These are phyloP conservation scores for Sipunculus nudus DNA, from an alignment of 2,888 invertebrate genomes.

Conservation along the genomic window DNA sequence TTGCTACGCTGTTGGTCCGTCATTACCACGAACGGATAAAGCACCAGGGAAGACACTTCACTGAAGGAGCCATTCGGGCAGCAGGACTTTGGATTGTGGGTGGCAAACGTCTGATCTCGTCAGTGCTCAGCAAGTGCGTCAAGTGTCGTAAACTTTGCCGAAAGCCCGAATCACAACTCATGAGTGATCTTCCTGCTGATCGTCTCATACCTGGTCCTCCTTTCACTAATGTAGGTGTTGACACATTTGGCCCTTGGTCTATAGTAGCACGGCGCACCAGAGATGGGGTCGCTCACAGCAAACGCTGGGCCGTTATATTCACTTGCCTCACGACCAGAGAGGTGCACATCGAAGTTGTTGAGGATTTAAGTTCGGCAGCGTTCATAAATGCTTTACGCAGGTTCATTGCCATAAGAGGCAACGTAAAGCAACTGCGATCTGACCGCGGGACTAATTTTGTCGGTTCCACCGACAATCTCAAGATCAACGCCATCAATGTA, in stretches of 20 bases:
- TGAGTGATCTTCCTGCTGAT: conserved; percentile 1
- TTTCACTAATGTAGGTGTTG: neutral
- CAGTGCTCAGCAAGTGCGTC: too few relatives aligned
- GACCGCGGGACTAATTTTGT: conserved; percentile 6
- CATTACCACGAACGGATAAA: too few relatives aligned
- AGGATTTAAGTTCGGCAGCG: neutral
- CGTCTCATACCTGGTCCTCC: neutral
- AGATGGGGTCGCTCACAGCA: neutral
- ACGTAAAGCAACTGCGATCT: neutral
- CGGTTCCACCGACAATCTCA: neutral
- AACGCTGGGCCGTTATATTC: neutral
- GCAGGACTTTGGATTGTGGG: too few relatives aligned
- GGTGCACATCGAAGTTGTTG: conserved; percentile 4
- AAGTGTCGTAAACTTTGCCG: too few relatives aligned
- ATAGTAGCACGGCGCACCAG: too few relatives aligned
- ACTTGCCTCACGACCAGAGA: neutral
- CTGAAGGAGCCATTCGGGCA: too few relatives aligned
- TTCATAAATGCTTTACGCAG: conserved; percentile 6
- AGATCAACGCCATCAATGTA: neutral
- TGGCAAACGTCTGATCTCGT: too few relatives aligned
- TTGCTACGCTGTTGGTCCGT: too few relatives aligned
- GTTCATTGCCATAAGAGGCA: conserved; percentile 3
- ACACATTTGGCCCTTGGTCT: neutral
- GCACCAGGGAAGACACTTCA: too few relatives aligned
- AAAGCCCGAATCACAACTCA: too few relatives aligned